Base-by-base conservation (phyloP, 2,888 invertebrate species). In the Clanis bilineata region DNA sequence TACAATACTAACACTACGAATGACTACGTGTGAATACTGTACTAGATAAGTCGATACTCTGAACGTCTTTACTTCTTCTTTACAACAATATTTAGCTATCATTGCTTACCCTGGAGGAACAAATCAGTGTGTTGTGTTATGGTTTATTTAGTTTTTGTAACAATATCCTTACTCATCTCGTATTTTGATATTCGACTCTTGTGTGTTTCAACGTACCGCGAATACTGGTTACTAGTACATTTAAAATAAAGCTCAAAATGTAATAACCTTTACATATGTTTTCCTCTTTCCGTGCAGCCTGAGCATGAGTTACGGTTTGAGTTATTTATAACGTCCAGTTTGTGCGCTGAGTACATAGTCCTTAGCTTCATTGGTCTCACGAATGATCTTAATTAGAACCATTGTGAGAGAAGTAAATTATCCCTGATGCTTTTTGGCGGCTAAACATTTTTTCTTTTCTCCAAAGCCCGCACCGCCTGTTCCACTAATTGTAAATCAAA, bases 301-400 rank as follows among this genome's bases (percentile, higher is more conserved):
- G 76, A 82, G 82, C 76, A 80, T 84, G 85, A 87, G 83, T 86
- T 86, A 88, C 82, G 84, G 76, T 84, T 84, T 81, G 82, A 85
- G 88, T 90, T 90, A 90, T 90, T 90, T 90, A 90, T 90, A 83
- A 83, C 82, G 78, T 80, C 88, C 86, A 86, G 89, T 86, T 86
- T 84, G 82, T 85, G 80, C 82, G 83, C 79, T 76, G 79, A 79
- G 83, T 78, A 82, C 80, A 84, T 81, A 84, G 82, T 84, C 79
- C 79, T 83, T 78, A 71, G 79, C 79, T 82, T 82, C 86, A 82
- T 86, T 80, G 82, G 81, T 64, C 83, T 81, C 85, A 86, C 86
- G 88, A 86, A 86, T 88, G 88, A 89, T 89, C 91, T 90, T 90
- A 90, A 90, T 91, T 90, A 91, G 89, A 90, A 88, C 87, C 84